phyloP scores from a whole-genome alignment of 2,113 vertebrate genomes.

The Scomber colias region DNA sequence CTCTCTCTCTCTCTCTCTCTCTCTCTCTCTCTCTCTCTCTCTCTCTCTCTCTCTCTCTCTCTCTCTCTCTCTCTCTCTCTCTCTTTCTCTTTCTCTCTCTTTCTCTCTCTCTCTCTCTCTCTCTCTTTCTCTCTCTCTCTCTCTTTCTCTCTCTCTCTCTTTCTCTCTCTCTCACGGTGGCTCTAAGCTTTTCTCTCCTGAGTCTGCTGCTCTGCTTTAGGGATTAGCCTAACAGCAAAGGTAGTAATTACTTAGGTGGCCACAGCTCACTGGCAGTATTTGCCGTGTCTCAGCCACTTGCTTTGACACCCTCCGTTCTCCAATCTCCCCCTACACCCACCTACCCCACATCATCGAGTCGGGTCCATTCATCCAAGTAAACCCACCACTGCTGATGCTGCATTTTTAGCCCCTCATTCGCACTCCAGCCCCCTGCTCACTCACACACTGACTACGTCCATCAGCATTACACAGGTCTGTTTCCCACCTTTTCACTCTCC shows the following conservation, averaged over 20 bases:
- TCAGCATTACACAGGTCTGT: conserved; percentile 74
- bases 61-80: neutral
- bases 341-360: conserved; percentile 2
- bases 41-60: neutral
- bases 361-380: conserved; percentile 76
- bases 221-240: conserved; percentile 72
- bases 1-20: neutral
- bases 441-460: conserved; percentile 62
- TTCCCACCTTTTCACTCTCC: conserved; percentile 59
- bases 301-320: conserved; percentile 66
- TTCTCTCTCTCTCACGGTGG: neutral
- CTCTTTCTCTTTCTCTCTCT: no score
- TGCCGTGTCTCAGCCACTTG: conserved; percentile 76
- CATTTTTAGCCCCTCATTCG: conserved; percentile 47
- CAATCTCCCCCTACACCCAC: neutral
- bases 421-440: conserved; percentile 30
- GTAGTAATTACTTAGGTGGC: conserved; percentile 79
- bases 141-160: no score
- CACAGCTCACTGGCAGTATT: conserved; percentile 72
- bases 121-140: no score
- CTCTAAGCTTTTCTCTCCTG: conserved; percentile 55
- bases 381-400: conserved; percentile 75
- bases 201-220: conserved; percentile 56
- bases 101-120: no score
- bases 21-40: no score